phyloP scores from a whole-genome alignment of 2,113 vertebrate species.

The Coptodon bakossiorum region DNA sequence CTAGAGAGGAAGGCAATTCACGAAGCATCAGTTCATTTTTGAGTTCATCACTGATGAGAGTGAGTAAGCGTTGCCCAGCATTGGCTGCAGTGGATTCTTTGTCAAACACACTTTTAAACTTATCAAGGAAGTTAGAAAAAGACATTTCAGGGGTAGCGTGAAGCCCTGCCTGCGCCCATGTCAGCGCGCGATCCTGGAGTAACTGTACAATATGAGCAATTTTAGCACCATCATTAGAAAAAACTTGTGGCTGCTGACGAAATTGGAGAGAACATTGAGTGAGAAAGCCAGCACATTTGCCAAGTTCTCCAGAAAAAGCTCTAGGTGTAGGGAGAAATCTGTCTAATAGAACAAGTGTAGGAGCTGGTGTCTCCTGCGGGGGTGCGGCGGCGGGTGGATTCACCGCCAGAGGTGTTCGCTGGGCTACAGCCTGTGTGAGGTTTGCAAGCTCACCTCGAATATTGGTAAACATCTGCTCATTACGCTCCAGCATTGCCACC shows the following conservation, averaged over 20 bases:
- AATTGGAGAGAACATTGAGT: neutral
- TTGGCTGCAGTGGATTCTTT: neutral
- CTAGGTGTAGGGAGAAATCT: neutral
- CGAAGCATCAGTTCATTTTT: neutral
- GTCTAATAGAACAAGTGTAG: neutral
- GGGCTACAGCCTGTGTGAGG: neutral
- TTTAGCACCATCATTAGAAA: neutral
- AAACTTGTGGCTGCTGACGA: neutral
- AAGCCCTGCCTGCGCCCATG: neutral
- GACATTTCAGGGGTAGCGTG: neutral
- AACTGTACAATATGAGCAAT: neutral
- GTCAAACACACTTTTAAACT: neutral
- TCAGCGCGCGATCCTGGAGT: neutral
- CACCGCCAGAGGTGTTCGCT: neutral
- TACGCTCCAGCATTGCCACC: neutral
- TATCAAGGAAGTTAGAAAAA: neutral
- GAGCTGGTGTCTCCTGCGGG: neutral
- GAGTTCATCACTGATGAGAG: neutral
- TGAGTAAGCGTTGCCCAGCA: neutral
- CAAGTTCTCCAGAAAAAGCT: neutral
- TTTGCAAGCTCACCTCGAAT: neutral
- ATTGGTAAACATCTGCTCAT: neutral
- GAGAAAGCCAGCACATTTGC: neutral
- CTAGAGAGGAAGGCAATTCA: neutral
- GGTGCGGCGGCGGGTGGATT: neutral